Evolutionary conservation across 2,888 invertebrate species (phyloP), one percentile per base, ranked within the genome.

Genomic region (Tanypteryx hageni): DNA sequence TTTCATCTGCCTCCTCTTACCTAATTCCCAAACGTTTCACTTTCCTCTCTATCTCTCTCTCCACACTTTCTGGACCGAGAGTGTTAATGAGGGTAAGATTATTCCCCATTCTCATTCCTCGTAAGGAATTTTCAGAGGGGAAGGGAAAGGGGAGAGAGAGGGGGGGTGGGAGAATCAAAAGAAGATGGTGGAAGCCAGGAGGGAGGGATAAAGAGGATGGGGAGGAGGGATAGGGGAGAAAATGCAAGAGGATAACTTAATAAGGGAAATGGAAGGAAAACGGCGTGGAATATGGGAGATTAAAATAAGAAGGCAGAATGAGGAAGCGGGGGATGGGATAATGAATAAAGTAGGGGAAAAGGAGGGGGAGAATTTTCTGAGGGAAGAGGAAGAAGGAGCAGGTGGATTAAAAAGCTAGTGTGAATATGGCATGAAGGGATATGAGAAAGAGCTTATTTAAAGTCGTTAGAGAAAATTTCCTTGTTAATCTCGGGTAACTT

Each of bases 401-500:
- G 56, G 44, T 27, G 89, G 89, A 68, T 89, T 89, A 89, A 68
- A 64, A 68, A 64, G 18, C 31, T n/a, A 44, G 59, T 44, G 89
- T 59, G 89, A 89, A 89, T 89, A 89, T 89, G 44, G 61, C 89
- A 44, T 89, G 89, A 89, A 44, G 68, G 89, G 89, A 89, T 64
- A 89, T 64, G 61, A 89, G 89, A 68, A 68, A 89, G 89, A 89
- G 89, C 64, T 89, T 89, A 89, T 89, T 86, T 68, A 64, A 68
- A 64, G 64, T 89, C 64, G 68, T 89, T 64, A 89, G 89, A 89
- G 89, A 64, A 89, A 89, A 64, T 89, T 89, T 64, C 68, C 89
- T 64, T 89, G 89, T 64, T 89, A 89, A 89, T 89, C 89, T 89
- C 61, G 64, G 61, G 89, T 89, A 68, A 64, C 89, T 89, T 89